Base-by-base conservation (phyloP, 2,888 invertebrate species). In the Tuta absoluta region DNA sequence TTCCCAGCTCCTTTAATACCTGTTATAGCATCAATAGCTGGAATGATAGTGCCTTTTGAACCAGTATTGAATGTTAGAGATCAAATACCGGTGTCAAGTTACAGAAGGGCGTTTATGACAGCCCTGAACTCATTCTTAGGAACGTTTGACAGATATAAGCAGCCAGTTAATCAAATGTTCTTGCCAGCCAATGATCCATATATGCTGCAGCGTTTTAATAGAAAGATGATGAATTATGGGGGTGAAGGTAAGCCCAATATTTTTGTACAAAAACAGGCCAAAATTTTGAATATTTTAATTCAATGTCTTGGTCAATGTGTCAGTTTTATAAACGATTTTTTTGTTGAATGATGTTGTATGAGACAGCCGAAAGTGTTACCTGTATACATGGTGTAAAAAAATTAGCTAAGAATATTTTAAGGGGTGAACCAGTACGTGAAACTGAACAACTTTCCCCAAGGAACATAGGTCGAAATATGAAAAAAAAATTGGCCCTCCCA, bases 1-100 rank as follows among this genome's bases (percentile, higher is more conserved):
- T 73, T 89, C 0, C 91, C 91, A 24, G 82, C 90, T 0, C 87
- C 91, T 0, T 69, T 90, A 1, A 87, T 91, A 66, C 91, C 91
- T 0, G 67, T 91, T 0, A 79, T 91, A 72, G 88, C 91, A 0
- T 80, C 88, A 11, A 86, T 82, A 5, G 91, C 91, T 0, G 89
- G 90, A 0, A 79, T 86, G 73, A 60, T 90, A 0, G 89, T 91
- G 68, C 91, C 91, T 0, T 91, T 89, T 66, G 91, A 91, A 64
- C 91, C 91, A 38, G 82, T 91, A 0, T 85, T 90, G 0, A 81
- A 82, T 75, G 63, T 91, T 0, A 78, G 81, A 66, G 78, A 89
- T 41, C 83, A 72, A 70, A 87, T 91, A 83, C 91, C 91, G 0
- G 88, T 90, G 0, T 80, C 85, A 0, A 90, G 86, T 59, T 91